Base-by-base conservation (phyloP, 2,797 vertebrate species). In the Pitangus sulphuratus region DNA sequence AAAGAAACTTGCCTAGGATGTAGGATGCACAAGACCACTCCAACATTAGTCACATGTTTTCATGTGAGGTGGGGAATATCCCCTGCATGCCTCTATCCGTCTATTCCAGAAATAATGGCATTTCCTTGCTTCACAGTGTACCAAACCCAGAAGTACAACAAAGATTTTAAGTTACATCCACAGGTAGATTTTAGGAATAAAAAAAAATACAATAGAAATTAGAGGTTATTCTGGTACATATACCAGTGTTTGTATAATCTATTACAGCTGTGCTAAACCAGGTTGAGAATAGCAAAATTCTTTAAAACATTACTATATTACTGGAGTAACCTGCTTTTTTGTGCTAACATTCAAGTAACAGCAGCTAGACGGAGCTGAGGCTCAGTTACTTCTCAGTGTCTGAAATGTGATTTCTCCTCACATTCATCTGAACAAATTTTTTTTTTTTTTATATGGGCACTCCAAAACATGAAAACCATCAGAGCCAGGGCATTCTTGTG, bases 351-450 rank as follows among this genome's bases (percentile, higher is more conserved):
- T 53, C 62, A 7, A 68, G 25, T 65, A 80, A 60, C 7, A 80
- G 40, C 54, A 82, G 11, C 44, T 72, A 84, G 31, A 51, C 16
- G 69, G 60, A 64, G 25, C 18, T 60, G 30, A 64, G 51, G 48
- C 53, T 82, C 66, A 70, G 28, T 44, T 74, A 60, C 20, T 74
- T 92, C 40, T 91, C 44, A 74, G 37, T 1, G 0, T 71, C 20
- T 54, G 54, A 85, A 92, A 60, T 70, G 12, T 76, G 24, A 58
- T 93, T 89, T 93, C 51, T 87, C 31, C 31, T 89, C 33, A 45
- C 26, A 53, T 54, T 93, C 33, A 51, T 82, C 81, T 69, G 22
- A 85, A 42, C 5, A 84, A 83, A 65, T n/a, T 79, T 83, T 65
- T 35, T 35, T 79, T 79, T 65, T 35, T 87, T 25, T 47, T 77